Percentiles rank a stretch among this genome's conserved stretches.
phyloP scores from a whole-genome alignment of 2,113 vertebrate genomes.

The Limnothrissa miodon region DNA sequence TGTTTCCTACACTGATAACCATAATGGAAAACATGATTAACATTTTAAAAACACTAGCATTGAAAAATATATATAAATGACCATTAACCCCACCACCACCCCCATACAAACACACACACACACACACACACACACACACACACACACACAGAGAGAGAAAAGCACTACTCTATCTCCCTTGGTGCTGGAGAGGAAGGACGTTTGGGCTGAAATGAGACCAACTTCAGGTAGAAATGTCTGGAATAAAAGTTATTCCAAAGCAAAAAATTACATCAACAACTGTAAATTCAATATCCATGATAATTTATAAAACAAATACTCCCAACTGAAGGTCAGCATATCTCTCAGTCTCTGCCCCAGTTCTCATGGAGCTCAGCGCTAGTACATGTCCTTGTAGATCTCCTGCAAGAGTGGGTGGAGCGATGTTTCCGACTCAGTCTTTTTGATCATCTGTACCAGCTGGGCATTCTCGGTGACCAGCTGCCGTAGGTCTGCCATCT shows the following conservation, averaged over 20 bases:
- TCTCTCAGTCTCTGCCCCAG: not conserved
- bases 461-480: conserved; percentile 94
- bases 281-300: not conserved
- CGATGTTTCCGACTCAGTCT: conserved; percentile 92
- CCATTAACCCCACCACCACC: not conserved
- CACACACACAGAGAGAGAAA: not conserved
- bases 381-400: conserved; percentile 99
- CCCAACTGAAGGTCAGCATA: not conserved
- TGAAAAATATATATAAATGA: conserved; percentile 53
- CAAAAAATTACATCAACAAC: not conserved
- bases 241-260: not conserved
- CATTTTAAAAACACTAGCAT: conserved; percentile 58
- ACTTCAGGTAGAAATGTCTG: conserved; percentile 1
- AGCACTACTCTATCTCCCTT: not conserved
- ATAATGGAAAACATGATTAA: conserved; percentile 16
- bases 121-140: not conserved
- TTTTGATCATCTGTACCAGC: conserved; percentile 97
- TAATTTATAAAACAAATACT: not conserved
- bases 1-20: not conserved
- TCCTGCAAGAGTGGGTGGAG: conserved; percentile 96
- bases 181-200: not conserved
- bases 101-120: not conserved
- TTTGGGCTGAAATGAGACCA: not conserved
- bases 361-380: conserved; percentile 28
- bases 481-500: conserved; percentile 98